These are phyloP conservation scores for Luehdorfia chinensis DNA, from an alignment of 1,140 invertebrate genomes.

Conservation along the genomic window DNA sequence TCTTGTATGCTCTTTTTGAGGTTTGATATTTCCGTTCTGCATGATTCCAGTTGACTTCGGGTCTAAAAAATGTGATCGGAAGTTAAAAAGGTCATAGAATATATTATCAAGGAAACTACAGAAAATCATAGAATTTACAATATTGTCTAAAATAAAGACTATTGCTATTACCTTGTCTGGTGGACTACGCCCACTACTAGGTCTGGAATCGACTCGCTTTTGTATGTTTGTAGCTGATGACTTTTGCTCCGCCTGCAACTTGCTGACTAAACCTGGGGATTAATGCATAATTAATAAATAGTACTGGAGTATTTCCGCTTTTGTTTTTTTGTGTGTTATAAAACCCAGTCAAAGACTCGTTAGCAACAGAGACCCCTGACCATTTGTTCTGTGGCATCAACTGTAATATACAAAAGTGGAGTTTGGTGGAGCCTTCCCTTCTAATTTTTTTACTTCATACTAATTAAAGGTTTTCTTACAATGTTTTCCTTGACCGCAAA, in stretches of 20 bases:
- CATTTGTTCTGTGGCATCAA: too few species aligned
- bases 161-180: conserved; percentile 57
- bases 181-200: conserved; percentile 38
- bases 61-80: conserved; percentile 30
- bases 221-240: conserved; percentile 17
- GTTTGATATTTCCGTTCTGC: conserved; percentile 59
- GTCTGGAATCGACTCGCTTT: conserved; percentile 45
- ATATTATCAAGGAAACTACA: background rate
- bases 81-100: too few species aligned
- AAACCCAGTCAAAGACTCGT: too few species aligned
- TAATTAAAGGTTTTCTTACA: too few species aligned
- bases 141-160: too few species aligned
- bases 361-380: too few species aligned
- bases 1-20: conserved; percentile 59
- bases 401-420: too few species aligned
- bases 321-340: too few species aligned
- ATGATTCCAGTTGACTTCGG: conserved; percentile 44
- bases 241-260: conserved; percentile 61
- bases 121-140: background rate
- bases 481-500: too few species aligned
- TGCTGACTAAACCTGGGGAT: conserved; percentile 55
- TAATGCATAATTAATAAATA: background rate
- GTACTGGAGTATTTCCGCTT: background rate
- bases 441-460: too few species aligned
- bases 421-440: too few species aligned